These are phyloP conservation scores for Taeniopygia guttata DNA, from an alignment of 2,797 vertebrate species.

Conservation along the genomic window DNA sequence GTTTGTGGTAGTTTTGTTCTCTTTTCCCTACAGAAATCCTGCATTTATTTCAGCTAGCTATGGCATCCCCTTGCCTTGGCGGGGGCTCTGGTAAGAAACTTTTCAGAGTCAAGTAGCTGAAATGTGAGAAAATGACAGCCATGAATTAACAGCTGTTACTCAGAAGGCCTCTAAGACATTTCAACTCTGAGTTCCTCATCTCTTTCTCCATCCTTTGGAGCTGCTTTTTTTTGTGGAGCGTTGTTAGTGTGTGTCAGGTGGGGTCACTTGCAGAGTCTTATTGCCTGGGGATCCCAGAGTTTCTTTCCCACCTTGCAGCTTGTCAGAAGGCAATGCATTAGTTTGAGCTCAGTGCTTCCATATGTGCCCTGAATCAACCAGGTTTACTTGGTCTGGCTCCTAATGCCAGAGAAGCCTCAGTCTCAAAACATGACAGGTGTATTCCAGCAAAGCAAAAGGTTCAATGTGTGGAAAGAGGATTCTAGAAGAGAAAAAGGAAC, in stretches of 20 bases:
- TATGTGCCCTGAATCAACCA: not conserved
- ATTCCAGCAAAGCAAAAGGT: not conserved
- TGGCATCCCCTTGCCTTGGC: not conserved
- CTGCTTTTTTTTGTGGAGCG: not conserved
- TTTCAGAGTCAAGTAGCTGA: not conserved
- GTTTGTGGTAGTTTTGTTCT: not conserved
- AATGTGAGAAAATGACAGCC: not conserved
- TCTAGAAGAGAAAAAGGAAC: not conserved
- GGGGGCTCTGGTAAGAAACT: not conserved
- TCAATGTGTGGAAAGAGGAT: not conserved
- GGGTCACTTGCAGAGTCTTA: not conserved
- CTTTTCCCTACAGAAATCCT: not conserved
- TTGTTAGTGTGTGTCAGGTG: not conserved
- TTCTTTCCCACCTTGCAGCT: not conserved
- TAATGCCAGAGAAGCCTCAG: not conserved
- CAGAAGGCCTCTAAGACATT: not conserved
- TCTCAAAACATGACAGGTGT: fast-evolving
- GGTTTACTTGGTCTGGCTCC: not conserved
- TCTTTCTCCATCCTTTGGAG: not conserved
- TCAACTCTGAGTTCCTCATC: not conserved
- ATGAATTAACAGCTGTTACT: not conserved
- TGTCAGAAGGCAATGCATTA: not conserved
- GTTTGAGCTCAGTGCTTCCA: not conserved
- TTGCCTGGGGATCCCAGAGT: not conserved
- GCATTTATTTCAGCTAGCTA: not conserved